These are phyloP conservation scores for Agelas oroides DNA, from an alignment of 37 sponge, comb jelly and placozoan species.

Conservation along the genomic window DNA sequence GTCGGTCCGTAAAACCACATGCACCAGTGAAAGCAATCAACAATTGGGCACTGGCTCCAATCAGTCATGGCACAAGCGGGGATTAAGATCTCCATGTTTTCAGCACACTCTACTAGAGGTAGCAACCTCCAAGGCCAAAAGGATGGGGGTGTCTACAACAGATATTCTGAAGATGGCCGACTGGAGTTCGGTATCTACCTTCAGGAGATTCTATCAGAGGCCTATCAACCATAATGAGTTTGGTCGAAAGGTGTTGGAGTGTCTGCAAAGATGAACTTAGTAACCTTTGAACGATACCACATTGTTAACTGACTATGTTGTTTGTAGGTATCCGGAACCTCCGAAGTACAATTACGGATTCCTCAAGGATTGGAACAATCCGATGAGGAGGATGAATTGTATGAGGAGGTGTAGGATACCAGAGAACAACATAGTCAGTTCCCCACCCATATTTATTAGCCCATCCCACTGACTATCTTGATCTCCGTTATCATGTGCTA, in stretches of 20 bases:
- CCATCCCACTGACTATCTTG: too few relatives aligned
- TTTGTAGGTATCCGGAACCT: too few relatives aligned
- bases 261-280: not conserved
- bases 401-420: too few relatives aligned
- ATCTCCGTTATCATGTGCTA: too few relatives aligned
- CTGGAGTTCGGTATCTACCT: conserved; percentile 29
- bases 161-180: conserved; percentile 34
- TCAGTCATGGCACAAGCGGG: not conserved
- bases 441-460: too few relatives aligned
- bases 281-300: conserved; percentile 18
- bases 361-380: too few relatives aligned
- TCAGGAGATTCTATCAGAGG: conserved; percentile 35
- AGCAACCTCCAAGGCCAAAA: not conserved
- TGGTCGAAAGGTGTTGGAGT: not conserved
- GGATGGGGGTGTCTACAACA: not conserved
- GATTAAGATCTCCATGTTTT: not conserved
- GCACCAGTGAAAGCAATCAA: not conserved
- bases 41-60: conserved; percentile 19
- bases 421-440: too few relatives aligned
- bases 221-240: not conserved
- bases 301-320: too few relatives aligned
- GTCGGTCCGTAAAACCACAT: not conserved
- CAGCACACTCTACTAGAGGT: conserved; percentile 24
- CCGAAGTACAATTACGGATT: too few relatives aligned
- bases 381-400: too few relatives aligned